Percentiles rank a stretch among this genome's conserved stretches.
These are phyloP conservation scores for Lates japonicus DNA, from an alignment of 2,797 vertebrate species.

Conservation along the genomic window DNA sequence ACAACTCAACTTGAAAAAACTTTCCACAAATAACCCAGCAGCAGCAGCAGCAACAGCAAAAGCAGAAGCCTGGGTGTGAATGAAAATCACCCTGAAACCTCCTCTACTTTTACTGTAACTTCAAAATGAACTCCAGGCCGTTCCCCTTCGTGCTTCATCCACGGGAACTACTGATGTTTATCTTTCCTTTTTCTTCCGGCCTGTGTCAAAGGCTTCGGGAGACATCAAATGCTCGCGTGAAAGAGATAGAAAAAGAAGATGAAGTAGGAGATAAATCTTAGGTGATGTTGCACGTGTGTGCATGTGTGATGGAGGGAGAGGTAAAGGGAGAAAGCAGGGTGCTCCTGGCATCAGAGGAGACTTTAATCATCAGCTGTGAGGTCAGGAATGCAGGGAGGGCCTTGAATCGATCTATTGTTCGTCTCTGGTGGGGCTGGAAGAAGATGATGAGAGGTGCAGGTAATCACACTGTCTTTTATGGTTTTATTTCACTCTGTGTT, in stretches of 20 bases:
- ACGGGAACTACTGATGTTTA: constrained; percentile 36
- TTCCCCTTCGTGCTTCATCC: constrained; percentile 9
- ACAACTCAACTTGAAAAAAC: constrained; percentile 37
- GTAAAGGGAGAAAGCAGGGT: constrained; percentile 11
- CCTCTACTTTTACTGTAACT: constrained; percentile 35
- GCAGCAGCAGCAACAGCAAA: constrained; percentile 1
- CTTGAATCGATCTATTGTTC: constrained; percentile 62
- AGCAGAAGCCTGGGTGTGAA: constrained; percentile 4
- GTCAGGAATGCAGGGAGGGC: constrained; percentile 35
- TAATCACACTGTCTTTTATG: constrained; percentile 33
- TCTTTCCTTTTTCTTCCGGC: constrained; percentile 23
- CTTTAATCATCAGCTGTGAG: constrained; percentile 67
- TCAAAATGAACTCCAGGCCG: constrained; percentile 27
- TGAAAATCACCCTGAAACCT: constrained; percentile 25
- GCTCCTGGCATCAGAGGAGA: constrained; percentile 43
- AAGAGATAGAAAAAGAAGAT: not conserved
- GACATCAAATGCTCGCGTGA: constrained; percentile 28
- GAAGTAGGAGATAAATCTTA: constrained; percentile 28
- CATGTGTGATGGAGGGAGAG: not conserved
- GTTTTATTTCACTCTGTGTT: constrained; percentile 35
- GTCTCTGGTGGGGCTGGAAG: constrained; percentile 8
- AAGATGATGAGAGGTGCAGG: constrained; percentile 39
- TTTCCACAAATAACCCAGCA: constrained; percentile 35
- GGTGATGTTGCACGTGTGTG: not conserved
- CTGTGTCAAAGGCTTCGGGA: constrained; percentile 34